Evolutionary conservation across 2,888 invertebrate species (phyloP), one percentile per base, ranked within the genome.

Genomic region (Aphrophora alni): DNA sequence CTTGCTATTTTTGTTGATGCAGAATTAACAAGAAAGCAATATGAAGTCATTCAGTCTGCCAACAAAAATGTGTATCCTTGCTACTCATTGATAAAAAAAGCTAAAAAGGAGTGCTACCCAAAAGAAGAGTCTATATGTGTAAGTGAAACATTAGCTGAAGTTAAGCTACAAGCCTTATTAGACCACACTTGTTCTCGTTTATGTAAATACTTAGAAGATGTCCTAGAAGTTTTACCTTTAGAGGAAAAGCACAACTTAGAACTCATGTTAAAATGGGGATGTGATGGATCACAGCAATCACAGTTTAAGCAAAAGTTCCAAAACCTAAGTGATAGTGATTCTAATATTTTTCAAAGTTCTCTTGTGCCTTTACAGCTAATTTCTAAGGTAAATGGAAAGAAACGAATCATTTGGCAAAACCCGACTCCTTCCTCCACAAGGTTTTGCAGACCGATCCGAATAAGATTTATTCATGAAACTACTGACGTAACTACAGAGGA

Each of bases 261-360:
- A 28, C 4, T 72, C 7, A 72, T 72, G 7, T 33, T 0, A 27
- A 27, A 70, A 27, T 70, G 70, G 70, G 70, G 70, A 12, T 72
- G 26, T 38, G 72, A 72, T 72, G 72, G 72, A 26, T 72, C 72
- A 7, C 14, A 72, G 28, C 72, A 72, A 21, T 72, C 28, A n/a
- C 72, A 27, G 12, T 72, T 33, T 38, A 72, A 72, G 26, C 72
- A 72, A 14, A 72, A 72, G 27, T 72, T 72, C 26, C 17, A 27
- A 8, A 27, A 21, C 28, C 17, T n/a, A 1, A 14, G 0, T 8
- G 72, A 72, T 24, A 72, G 28, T 72, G 72, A 72, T 38, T n/a
- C 4, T 21, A 72, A 72, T 27, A 71, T 71, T n/a, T 71, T 71
- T 71, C 71, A 71, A 71, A 71, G 71, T 24, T 71, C 71, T 26